These are phyloP conservation scores for Drosophila albomicans DNA, from an alignment of 1,140 invertebrate genomes.

Conservation along the genomic window DNA sequence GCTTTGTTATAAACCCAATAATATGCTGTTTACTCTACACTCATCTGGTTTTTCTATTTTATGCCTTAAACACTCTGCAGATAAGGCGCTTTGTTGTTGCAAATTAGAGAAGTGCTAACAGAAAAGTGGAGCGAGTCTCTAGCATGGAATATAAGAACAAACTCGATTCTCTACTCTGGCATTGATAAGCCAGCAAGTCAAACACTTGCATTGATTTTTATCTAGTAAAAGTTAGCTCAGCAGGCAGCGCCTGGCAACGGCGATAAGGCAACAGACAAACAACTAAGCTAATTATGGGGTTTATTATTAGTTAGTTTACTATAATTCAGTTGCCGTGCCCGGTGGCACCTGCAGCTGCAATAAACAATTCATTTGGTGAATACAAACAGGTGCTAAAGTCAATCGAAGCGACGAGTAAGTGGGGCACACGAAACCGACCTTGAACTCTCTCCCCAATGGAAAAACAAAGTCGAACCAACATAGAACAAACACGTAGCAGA, in stretches of 20 bases:
- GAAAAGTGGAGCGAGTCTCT: constrained; percentile 16
- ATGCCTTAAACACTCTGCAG: constrained; percentile 4
- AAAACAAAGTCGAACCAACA: constrained; percentile 44
- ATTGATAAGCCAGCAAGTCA: constrained; percentile 9
- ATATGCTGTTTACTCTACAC: constrained; percentile 36
- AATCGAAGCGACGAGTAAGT: constrained; percentile 25
- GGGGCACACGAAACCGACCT: constrained; percentile 55
- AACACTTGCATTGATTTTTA: constrained; percentile 55
- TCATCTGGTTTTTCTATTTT: constrained; percentile 14
- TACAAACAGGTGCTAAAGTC: constrained; percentile 60
- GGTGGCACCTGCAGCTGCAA: constrained; percentile 12
- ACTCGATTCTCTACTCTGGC: background rate
- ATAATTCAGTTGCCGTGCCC: background rate
- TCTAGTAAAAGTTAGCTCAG: constrained; percentile 39
- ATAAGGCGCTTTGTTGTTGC: constrained; percentile 49
- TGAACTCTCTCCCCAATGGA: constrained; percentile 44
- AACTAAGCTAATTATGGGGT: constrained; percentile 25
- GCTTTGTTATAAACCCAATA: constrained; percentile 48
- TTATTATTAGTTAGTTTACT: constrained; percentile 13
- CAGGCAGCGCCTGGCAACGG: constrained; percentile 55
- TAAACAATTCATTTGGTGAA: constrained; percentile 64
- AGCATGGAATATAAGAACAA: background rate
- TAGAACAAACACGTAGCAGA: constrained; percentile 12
- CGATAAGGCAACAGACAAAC: constrained; percentile 50
- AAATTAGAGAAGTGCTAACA: constrained; percentile 72